Conservation (phyloP, 2,888 invertebrate genomes). For the Stenoptilia bipunctidactyla region DNA sequence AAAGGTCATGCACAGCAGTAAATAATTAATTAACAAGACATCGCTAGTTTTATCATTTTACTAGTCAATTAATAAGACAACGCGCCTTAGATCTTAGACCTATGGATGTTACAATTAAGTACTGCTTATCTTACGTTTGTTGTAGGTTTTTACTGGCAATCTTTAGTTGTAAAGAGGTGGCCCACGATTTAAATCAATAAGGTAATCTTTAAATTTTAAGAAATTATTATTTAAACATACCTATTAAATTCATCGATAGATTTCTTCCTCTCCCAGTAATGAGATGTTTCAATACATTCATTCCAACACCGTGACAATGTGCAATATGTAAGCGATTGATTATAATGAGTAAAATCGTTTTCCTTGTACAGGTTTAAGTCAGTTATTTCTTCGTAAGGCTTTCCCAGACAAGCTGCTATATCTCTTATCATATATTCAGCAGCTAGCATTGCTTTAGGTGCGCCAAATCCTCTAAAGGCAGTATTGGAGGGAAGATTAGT, state of each 20-base stretch:
- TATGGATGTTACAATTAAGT: too few relatives aligned
- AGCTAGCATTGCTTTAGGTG: conserved; percentile 90
- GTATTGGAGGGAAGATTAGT: conserved; percentile 94
- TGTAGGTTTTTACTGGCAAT: too few relatives aligned
- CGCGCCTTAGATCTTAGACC: too few relatives aligned
- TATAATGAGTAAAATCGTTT: conserved; percentile 83
- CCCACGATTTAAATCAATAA: too few relatives aligned
- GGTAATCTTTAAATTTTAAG: too few relatives aligned
- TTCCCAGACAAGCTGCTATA: conserved; percentile 76
- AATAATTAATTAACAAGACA: too few relatives aligned
- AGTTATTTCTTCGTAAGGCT: conserved; percentile 74
- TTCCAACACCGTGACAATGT: conserved; percentile 81
- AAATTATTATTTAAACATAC: too few relatives aligned
- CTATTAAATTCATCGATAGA: conserved; percentile 78
- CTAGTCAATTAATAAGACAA: too few relatives aligned
- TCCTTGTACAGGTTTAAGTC: conserved; percentile 83
- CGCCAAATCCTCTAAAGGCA: conserved; percentile 93
- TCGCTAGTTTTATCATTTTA: too few relatives aligned
- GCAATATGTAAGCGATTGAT: conserved; percentile 80
- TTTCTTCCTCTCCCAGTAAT: conserved; percentile 71
- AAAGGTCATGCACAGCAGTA: too few relatives aligned
- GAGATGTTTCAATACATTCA: conserved; percentile 77
- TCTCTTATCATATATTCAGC: conserved; percentile 84
- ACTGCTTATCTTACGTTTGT: too few relatives aligned
- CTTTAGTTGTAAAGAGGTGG: too few relatives aligned